A percentile compares a stretch with the other conserved stretches of the same genome.
Conservation (phyloP, 2,888 invertebrate genomes). For the Torymus tubicola region DNA sequence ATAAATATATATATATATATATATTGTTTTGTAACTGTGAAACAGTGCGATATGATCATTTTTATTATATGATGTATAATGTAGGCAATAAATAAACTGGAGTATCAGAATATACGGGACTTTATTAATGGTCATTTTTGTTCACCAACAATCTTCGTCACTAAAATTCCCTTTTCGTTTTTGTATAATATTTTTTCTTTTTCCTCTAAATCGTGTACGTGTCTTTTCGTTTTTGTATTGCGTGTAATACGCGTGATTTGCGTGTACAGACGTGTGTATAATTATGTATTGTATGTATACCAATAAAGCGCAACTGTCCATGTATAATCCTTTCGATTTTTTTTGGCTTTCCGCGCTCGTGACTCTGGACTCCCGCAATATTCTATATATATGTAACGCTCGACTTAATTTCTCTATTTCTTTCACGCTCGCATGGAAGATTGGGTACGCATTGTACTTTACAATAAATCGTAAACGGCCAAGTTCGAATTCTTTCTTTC, state of each 20-base stretch:
- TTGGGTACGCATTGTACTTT: conserved; percentile 38
- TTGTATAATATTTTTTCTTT: conserved; percentile 1
- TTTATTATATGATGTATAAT: conserved; percentile 28
- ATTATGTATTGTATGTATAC: neutral
- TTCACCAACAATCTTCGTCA: conserved; percentile 41
- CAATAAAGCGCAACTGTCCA: conserved; percentile 20
- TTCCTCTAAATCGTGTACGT: conserved; percentile 5
- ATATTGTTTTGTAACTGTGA: conserved; percentile 4
- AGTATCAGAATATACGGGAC: conserved; percentile 69
- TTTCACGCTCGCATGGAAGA: conserved; percentile 45
- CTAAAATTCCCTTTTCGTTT: conserved; percentile 22
- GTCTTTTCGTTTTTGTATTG: conserved; percentile 2
- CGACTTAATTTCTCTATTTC: conserved; percentile 16
- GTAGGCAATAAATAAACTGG: conserved; percentile 51
- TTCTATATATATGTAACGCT: conserved; percentile 1
- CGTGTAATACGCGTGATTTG: conserved; percentile 20
- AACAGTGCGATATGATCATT: conserved; percentile 5
- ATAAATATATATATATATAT: too few relatives aligned
- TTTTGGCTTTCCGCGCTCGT: neutral
- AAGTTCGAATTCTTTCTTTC: neutral
- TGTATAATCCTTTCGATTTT: neutral
- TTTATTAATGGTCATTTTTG: conserved; percentile 68
- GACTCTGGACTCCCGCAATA: neutral
- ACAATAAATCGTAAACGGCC: conserved; percentile 38
- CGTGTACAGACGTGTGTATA: neutral